Base-by-base conservation (phyloP, 2,113 vertebrate species). In the Crotalus tigris region DNA sequence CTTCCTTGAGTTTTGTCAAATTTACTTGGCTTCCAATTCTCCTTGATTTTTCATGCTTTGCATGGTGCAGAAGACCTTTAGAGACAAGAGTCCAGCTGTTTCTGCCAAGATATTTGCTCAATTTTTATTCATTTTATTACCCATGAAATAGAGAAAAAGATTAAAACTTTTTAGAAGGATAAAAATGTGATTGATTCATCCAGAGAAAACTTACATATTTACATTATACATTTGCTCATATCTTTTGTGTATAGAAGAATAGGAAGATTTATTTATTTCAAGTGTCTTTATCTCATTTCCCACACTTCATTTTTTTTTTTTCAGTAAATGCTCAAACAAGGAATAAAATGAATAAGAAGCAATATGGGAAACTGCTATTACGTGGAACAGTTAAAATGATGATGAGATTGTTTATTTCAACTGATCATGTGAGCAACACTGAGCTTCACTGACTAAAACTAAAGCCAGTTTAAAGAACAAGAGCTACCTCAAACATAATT, bases 151-250 rank as follows among this genome's bases (percentile, higher is more conserved):
- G 5, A 86, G 88, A 91, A 61, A 90, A 92, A 94, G 89, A 64
- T 92, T 91, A 46, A 95, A 95, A 97, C 95, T 49, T 75, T 89
- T 95, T 95, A 94, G 96, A 93, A 95, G 69, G 69, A 94, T 92
- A 12, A 1, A 94, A 95, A 64, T 93, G 93, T 89, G 94, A 96
- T 93, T 96, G 96, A 85, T 87, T 92, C 87, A 97, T 92, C 69
- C 94, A 95, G 93, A 94, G 81, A 95, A 95, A 97, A 96, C 92
- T 90, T 95, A 91, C 86, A 90, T 95, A 97, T 97, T 96, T 96
- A 97, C 96, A 96, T 96, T 96, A 94, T 96, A 89, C 95, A 96
- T 97, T 97, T 96, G 90, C 94, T 93, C 88, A 89, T 94, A 94
- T 93, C 53, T 87, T 91, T 96, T 95, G 91, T 95, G 95, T 90